Conservation (phyloP, 2,888 invertebrate species). For the Uloborus plumipes region DNA sequence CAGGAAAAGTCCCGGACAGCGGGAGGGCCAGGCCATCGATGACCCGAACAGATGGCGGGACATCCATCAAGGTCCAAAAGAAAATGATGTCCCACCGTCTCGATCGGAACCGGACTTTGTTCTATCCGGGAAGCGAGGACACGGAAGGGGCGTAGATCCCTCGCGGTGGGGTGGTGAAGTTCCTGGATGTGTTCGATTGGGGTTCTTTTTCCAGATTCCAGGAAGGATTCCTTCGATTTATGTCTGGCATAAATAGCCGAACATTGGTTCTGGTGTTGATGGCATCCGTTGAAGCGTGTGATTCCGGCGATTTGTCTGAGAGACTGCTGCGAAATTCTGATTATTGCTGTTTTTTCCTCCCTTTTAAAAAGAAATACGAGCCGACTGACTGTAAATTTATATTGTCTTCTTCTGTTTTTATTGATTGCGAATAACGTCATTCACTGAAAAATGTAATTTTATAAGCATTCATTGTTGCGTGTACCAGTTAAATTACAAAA, state of each 20-base stretch:
- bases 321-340: too few relatives aligned
- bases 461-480: too few relatives aligned
- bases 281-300: too few relatives aligned
- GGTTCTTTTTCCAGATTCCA: conserved; percentile 4
- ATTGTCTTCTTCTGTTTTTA: too few relatives aligned
- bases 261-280: conserved; percentile 15
- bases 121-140: conserved; percentile 6
- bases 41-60: conserved; percentile 22
- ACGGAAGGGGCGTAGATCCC: conserved; percentile 26
- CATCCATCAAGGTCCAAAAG: conserved; percentile 13
- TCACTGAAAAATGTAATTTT: too few relatives aligned
- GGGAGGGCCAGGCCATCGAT: conserved; percentile 13
- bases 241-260: conserved; percentile 22
- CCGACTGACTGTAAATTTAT: too few relatives aligned
- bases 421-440: too few relatives aligned
- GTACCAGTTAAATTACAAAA: too few relatives aligned
- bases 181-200: conserved; percentile 3
- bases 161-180: conserved; percentile 14
- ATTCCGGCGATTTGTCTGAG: too few relatives aligned
- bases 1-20: neutral
- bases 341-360: too few relatives aligned
- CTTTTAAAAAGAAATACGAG: too few relatives aligned
- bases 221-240: conserved; percentile 13
- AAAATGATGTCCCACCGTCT: neutral
- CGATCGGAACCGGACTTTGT: conserved; percentile 22